Evolutionary conservation across 2,113 vertebrate species (phyloP), one percentile per base, ranked within the genome.

Genomic region (Cygnus buccinator): DNA sequence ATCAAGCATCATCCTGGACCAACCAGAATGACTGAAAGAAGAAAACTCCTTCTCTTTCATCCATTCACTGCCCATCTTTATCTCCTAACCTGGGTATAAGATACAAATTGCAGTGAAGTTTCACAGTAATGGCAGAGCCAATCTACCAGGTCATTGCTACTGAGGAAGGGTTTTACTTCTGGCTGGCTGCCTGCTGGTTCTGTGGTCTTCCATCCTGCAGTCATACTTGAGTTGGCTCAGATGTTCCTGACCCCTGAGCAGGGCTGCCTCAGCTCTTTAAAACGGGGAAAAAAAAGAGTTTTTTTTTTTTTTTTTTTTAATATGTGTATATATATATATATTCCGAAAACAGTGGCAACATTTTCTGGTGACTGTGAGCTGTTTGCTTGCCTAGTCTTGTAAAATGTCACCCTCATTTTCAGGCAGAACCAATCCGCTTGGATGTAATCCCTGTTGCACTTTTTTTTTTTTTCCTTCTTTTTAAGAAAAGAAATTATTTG

Each of bases 211-310:
- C 26, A 7, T 4, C 1, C 23, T 33, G 5, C 4, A 22, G 16
- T 16, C 3, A 5, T 11, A 18, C 26, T 44, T 72, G 31, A 82
- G 41, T 31, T 59, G 22, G 4, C n/a, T 71, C 17, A 35, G 11
- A 25, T 62, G 4, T 70, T 43, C 25, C 50, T 70, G 50, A 94
- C 2, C 6, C 15, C 31, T 50, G 15, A 37, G 28, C 37, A 50
- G 78, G 78, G 13, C 11, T n/a, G 23, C 54, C 58, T 62, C 20
- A 78, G 13, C 5, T 37, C 3, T 2, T 9, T 43, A 54, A 46
- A 46, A 0, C 74, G 20, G 3, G 19, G 20, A 0, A 41, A 50
- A 55, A 85, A 43, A 1, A 0, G 0, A 43, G 14, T 54, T 70
- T 61, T 72, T 46, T 26, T 62, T 62, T 72, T 48, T 72, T 48